Percentiles rank a stretch among this genome's conserved stretches.
These are phyloP conservation scores for Polydrusus pterygomalis DNA, from an alignment of 2,888 invertebrate genomes.

Conservation along the genomic window DNA sequence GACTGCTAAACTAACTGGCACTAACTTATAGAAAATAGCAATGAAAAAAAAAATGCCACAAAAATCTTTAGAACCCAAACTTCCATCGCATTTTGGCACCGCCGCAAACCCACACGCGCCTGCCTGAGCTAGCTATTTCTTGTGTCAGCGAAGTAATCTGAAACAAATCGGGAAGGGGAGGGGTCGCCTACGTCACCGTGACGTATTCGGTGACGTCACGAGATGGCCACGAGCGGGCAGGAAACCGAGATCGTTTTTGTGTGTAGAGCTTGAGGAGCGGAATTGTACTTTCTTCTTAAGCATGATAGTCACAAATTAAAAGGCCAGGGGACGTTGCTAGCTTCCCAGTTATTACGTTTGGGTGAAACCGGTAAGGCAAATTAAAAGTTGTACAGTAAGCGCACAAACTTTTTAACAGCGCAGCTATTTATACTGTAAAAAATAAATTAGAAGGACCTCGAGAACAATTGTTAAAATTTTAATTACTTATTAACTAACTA, in stretches of 20 bases:
- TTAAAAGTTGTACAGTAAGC: no score
- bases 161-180: conserved; percentile 14
- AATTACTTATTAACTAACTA: no score
- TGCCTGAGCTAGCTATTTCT: conserved; percentile 26
- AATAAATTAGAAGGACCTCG: no score
- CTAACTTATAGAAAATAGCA: not conserved
- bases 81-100: conserved; percentile 4
- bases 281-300: not conserved
- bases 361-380: no score
- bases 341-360: no score
- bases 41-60: no score
- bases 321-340: no score
- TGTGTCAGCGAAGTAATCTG: conserved; percentile 9
- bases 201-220: conserved; percentile 64
- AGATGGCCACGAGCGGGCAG: conserved; percentile 41
- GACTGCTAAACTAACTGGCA: no score
- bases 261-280: conserved; percentile 18
- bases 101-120: conserved; percentile 9
- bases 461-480: no score
- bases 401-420: no score
- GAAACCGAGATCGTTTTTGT: conserved; percentile 26
- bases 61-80: not conserved
- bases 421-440: no score
- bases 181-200: conserved; percentile 62
- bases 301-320: no score